phyloP scores from a whole-genome alignment of 2,797 vertebrate species.

The Thaleichthys pacificus region DNA sequence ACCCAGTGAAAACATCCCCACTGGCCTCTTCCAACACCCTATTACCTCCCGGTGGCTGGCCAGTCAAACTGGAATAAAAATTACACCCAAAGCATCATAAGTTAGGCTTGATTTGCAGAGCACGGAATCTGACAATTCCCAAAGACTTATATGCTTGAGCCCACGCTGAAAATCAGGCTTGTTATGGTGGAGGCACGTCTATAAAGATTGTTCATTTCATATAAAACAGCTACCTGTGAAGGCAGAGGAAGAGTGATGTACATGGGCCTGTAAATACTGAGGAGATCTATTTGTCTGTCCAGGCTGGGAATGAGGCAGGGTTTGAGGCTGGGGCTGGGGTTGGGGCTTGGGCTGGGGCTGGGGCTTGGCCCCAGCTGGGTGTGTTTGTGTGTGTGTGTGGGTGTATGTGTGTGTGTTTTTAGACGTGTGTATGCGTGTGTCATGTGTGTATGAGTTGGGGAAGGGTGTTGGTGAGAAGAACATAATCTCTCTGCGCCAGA shows the following conservation, averaged over 20 bases:
- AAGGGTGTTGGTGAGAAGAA: constrained; percentile 41
- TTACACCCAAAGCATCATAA: constrained; percentile 94
- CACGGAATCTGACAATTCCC: constrained; percentile 90
- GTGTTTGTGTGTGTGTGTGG: no score
- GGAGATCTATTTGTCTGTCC: constrained; percentile 89
- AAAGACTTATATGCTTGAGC: constrained; percentile 88
- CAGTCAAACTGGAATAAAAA: constrained; percentile 98
- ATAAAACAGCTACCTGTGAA: constrained; percentile 92
- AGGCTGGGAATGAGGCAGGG: constrained; percentile 51
- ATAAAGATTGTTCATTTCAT: constrained; percentile 98
- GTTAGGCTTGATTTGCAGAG: constrained; percentile 98
- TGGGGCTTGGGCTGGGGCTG: constrained; percentile 52
- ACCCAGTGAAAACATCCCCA: constrained; percentile 81
- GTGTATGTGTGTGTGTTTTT: constrained; percentile 2
- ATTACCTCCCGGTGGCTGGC: constrained; percentile 74
- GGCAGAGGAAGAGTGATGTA: constrained; percentile 88
- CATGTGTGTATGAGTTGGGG: constrained; percentile 28
- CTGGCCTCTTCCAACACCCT: constrained; percentile 88
- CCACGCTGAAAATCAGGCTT: constrained; percentile 89
- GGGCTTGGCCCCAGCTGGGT: constrained; percentile 52
- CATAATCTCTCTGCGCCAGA: constrained; percentile 67
- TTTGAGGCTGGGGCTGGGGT: constrained; percentile 48
- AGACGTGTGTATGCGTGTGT: constrained; percentile 28
- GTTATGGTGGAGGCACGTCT: constrained; percentile 90
- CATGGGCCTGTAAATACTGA: constrained; percentile 85